Conservation (phyloP, 2,888 invertebrate genomes). For the Tiliacea aurago region DNA sequence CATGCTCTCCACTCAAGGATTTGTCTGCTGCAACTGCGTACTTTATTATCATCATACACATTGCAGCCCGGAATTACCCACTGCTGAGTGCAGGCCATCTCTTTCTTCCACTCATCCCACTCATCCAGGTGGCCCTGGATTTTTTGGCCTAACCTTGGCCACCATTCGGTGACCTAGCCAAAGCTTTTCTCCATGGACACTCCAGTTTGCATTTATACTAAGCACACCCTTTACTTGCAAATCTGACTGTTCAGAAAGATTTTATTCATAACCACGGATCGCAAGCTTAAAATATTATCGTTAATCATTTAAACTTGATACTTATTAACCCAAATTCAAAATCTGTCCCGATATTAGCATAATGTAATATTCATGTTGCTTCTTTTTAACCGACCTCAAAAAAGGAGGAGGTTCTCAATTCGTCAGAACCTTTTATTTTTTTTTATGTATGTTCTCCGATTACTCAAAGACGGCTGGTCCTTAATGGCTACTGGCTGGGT, state of each 20-base stretch:
- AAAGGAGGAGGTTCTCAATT: too few species aligned
- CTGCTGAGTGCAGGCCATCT: neutral
- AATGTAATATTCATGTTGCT: slow-evolving; percentile 33
- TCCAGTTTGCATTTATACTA: neutral
- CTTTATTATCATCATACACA: neutral
- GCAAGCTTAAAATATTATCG: neutral
- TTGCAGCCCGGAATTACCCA: neutral
- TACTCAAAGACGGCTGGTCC: too few species aligned
- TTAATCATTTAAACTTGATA: neutral
- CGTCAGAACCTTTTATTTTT: too few species aligned
- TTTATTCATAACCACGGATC: neutral
- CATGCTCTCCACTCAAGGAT: neutral
- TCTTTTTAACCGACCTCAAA: too few species aligned
- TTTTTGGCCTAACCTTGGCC: neutral
- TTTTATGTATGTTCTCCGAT: too few species aligned
- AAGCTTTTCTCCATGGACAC: neutral
- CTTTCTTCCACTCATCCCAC: neutral
- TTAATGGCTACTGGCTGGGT: too few species aligned
- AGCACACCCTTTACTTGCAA: neutral
- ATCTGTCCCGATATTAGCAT: neutral
- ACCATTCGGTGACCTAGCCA: too few species aligned
- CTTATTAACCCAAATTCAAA: neutral
- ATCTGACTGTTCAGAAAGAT: neutral
- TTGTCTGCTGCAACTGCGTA: neutral
- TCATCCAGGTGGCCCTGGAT: neutral